Percentiles rank a stretch among this genome's conserved stretches.
Conservation (phyloP, 2,797 vertebrate species). For the Sebastes steindachneri region DNA sequence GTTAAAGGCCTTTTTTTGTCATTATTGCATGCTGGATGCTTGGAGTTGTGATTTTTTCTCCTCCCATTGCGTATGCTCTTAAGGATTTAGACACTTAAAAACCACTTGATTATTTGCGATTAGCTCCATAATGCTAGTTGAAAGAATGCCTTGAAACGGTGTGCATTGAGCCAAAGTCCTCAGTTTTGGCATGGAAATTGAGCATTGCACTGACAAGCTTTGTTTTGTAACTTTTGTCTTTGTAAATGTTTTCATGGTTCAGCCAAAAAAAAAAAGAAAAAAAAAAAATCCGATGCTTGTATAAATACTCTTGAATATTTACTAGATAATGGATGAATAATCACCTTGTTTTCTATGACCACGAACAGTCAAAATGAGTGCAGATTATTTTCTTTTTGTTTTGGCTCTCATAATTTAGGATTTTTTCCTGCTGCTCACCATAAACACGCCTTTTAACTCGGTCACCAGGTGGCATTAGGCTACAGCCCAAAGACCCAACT, state of each 20-base stretch:
- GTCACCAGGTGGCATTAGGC: slow-evolving; percentile 72
- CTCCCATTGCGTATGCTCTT: slow-evolving; percentile 47
- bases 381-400: slow-evolving; percentile 19
- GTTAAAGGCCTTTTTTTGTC: slow-evolving; percentile 18
- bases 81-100: slow-evolving; percentile 56
- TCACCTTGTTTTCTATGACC: slow-evolving; percentile 49
- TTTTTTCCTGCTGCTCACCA: slow-evolving; percentile 62
- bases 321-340: slow-evolving; percentile 55
- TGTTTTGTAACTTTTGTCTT: slow-evolving; percentile 66
- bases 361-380: slow-evolving; percentile 29
- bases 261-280: slow-evolving; percentile 17
- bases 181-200: slow-evolving; percentile 72
- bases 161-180: slow-evolving; percentile 74
- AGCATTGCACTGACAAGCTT: slow-evolving; percentile 76
- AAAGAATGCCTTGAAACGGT: slow-evolving; percentile 73
- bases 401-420: slow-evolving; percentile 40
- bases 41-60: slow-evolving; percentile 40
- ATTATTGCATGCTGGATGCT: slow-evolving; percentile 73
- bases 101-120: slow-evolving; percentile 72
- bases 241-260: slow-evolving; percentile 65
- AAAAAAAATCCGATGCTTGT: slow-evolving; percentile 47
- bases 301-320: slow-evolving; percentile 63
- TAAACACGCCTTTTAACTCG: slow-evolving; percentile 61
- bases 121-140: slow-evolving; percentile 55
- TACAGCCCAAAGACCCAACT: slow-evolving; percentile 76